Percentiles rank a stretch among this genome's conserved stretches.
Conservation (phyloP, 2,113 vertebrate species). For the Tachycineta bicolor region DNA sequence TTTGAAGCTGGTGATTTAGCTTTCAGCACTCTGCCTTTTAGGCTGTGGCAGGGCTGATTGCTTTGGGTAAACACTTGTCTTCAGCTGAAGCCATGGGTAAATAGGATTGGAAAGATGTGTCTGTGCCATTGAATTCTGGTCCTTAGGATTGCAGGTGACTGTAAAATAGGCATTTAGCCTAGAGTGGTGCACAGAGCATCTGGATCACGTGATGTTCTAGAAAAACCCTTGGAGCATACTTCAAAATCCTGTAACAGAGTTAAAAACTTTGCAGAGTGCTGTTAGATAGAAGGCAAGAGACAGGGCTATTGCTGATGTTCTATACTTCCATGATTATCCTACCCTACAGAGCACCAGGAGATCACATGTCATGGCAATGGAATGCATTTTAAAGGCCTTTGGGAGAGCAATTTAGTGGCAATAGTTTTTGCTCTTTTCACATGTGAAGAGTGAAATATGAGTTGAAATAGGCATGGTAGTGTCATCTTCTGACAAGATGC, state of each 20-base stretch:
- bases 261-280: background rate
- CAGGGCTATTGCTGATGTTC: background rate
- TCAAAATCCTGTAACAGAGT: background rate
- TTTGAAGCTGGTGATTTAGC: background rate
- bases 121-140: background rate
- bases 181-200: background rate
- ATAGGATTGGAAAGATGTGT: background rate
- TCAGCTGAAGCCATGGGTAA: background rate
- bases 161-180: background rate
- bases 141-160: background rate
- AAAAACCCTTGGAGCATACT: background rate
- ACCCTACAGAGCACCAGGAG: background rate
- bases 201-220: accelerated
- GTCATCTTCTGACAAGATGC: background rate
- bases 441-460: background rate
- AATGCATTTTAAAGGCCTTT: background rate
- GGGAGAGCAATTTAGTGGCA: background rate
- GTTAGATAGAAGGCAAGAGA: background rate
- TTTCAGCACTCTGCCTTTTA: background rate
- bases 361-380: background rate
- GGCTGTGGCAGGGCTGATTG: background rate
- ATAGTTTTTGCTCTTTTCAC: background rate
- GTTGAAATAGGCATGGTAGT: background rate
- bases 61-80: background rate
- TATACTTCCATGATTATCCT: background rate